These are phyloP conservation scores for Lagenorhynchus albirostris DNA, from an alignment of 2,113 vertebrate genomes.

Conservation along the genomic window DNA sequence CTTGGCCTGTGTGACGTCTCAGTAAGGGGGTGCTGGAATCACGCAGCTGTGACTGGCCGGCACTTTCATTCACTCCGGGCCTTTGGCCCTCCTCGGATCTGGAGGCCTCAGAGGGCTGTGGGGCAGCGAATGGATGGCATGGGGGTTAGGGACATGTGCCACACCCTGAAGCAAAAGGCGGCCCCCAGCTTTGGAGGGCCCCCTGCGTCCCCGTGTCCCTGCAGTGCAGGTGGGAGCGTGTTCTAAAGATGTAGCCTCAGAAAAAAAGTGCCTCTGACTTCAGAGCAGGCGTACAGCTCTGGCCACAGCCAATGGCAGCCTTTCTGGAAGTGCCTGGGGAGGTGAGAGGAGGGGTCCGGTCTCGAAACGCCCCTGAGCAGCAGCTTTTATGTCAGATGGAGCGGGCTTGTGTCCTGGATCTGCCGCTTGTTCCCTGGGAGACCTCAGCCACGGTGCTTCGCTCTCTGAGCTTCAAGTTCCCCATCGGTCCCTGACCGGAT, in stretches of 20 bases:
- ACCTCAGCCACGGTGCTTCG: neutral
- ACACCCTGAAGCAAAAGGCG: too few species aligned
- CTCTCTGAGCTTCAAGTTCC: neutral
- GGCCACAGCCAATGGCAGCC: neutral
- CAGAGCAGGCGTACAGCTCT: neutral
- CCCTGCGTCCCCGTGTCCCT: accelerated
- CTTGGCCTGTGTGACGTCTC: neutral
- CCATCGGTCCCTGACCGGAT: neutral
- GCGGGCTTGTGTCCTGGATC: neutral
- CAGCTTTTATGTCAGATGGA: neutral
- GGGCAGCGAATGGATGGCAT: neutral
- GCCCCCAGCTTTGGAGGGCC: neutral
- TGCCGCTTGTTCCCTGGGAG: neutral
- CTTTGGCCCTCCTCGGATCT: neutral
- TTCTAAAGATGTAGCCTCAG: neutral
- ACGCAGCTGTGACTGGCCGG: accelerated
- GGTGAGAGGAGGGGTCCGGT: too few species aligned
- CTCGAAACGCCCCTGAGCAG: neutral
- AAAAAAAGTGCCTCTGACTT: neutral
- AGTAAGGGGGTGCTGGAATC: neutral
- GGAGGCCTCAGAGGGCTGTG: neutral
- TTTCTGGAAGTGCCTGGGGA: neutral
- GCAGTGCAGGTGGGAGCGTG: neutral
- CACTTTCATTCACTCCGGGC: accelerated
- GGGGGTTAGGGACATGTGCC: accelerated